phyloP scores from a whole-genome alignment of 2,113 vertebrate species.

The Tachycineta bicolor region DNA sequence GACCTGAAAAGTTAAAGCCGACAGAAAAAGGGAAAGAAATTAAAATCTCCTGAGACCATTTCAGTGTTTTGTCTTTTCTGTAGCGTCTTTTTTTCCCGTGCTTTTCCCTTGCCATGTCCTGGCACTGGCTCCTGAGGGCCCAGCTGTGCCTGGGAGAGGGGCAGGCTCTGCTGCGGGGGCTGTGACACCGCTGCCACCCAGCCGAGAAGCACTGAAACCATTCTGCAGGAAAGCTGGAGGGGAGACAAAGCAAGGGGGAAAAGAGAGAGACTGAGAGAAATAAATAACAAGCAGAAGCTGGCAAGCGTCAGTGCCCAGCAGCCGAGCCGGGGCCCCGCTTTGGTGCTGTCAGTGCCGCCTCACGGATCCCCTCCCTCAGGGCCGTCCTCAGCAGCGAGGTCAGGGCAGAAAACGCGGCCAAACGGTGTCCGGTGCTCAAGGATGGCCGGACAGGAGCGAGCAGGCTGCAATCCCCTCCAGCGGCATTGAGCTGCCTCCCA shows the following conservation, averaged over 20 bases:
- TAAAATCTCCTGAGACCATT: background rate
- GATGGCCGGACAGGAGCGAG: background rate
- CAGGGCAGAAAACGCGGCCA: background rate
- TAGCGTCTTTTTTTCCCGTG: background rate
- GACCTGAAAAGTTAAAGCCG: background rate
- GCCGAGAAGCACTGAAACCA: background rate
- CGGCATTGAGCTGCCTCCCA: background rate
- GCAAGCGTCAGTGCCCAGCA: background rate
- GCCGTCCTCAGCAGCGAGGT: background rate
- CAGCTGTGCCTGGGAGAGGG: background rate
- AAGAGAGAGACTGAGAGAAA: background rate
- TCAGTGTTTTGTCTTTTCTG: background rate
- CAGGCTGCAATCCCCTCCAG: background rate
- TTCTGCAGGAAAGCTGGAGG: background rate
- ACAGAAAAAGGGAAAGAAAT: background rate
- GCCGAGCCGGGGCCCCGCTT: background rate
- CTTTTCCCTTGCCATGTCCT: fast-evolving
- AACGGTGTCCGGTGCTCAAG: fast-evolving
- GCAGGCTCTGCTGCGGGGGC: background rate
- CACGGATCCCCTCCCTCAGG: background rate
- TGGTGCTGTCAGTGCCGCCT: background rate
- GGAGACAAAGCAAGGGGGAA: no score
- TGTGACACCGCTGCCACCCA: background rate
- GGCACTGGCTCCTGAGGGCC: background rate
- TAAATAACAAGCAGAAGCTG: background rate